A percentile compares a stretch with the other conserved stretches of the same genome.
phyloP scores from a whole-genome alignment of 2,797 vertebrate species.

The Neosalanx taihuensis region DNA sequence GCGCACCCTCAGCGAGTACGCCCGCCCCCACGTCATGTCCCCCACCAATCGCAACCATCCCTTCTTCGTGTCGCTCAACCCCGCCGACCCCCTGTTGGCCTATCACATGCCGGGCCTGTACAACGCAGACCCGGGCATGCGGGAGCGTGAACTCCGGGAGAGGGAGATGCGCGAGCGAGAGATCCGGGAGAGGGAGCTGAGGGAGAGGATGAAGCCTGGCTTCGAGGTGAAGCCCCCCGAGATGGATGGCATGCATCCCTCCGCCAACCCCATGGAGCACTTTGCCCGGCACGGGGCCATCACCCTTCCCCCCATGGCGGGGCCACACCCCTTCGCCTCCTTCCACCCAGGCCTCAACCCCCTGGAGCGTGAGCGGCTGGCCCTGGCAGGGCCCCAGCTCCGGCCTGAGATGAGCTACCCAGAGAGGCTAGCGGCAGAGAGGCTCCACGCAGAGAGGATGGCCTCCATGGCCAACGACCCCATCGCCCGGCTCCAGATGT shows the following conservation, averaged over 20 bases:
- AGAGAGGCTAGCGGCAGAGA: conserved; percentile 91
- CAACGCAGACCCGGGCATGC: conserved; percentile 90
- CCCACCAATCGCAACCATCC: conserved; percentile 97
- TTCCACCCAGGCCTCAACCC: conserved; percentile 96
- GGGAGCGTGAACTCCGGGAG: conserved; percentile 91
- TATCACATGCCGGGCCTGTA: conserved; percentile 97
- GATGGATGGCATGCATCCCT: conserved; percentile 91
- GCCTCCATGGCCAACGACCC: conserved; percentile 95
- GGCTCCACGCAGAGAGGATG: conserved; percentile 96
- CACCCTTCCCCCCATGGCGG: conserved; percentile 86
- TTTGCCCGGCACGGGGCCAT: conserved; percentile 96
- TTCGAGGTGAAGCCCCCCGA: conserved; percentile 98
- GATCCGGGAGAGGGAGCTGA: conserved; percentile 89
- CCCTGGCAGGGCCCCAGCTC: conserved; percentile 90
- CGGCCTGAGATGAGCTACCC: conserved; percentile 97
- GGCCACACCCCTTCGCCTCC: conserved; percentile 91
- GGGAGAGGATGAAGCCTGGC: conserved; percentile 97
- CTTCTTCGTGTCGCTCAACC: conserved; percentile 97
- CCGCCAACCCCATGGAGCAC: conserved; percentile 98
- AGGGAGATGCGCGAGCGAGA: conserved; percentile 90
- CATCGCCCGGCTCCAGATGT: conserved; percentile 97
- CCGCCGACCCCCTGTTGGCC: conserved; percentile 88
- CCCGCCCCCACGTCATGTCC: conserved; percentile 97
- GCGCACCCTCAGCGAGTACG: conserved; percentile 97
- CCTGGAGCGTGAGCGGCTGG: conserved; percentile 92